These are phyloP conservation scores for Leptinotarsa lineolata DNA, from an alignment of 1,140 invertebrate species.

Conservation along the genomic window DNA sequence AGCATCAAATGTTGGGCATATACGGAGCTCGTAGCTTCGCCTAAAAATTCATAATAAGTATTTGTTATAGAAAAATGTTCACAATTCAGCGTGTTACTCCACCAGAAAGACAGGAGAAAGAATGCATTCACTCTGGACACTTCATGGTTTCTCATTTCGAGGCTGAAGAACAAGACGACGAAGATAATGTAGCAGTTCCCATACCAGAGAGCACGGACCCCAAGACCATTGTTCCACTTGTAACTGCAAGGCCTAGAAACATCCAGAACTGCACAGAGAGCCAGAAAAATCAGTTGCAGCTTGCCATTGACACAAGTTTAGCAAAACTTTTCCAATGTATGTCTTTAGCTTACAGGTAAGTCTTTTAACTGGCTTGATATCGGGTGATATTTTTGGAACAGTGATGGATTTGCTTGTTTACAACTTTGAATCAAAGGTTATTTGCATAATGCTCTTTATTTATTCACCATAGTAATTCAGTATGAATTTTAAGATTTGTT, in stretches of 20 bases:
- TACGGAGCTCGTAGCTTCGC: constrained; percentile 29
- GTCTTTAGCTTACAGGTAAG: constrained; percentile 92
- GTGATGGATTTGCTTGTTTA: constrained; percentile 8
- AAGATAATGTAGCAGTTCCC: constrained; percentile 77
- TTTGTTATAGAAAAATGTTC: constrained; percentile 35
- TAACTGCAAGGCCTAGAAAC: constrained; percentile 29
- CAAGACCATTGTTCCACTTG: constrained; percentile 40
- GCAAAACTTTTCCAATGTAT: constrained; percentile 96
- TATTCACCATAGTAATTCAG: background rate
- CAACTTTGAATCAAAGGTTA: constrained; percentile 17
- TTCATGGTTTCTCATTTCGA: constrained; percentile 98
- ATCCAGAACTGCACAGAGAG: constrained; percentile 30
- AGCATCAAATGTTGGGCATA: constrained; percentile 39
- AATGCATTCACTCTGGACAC: constrained; percentile 95
- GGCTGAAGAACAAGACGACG: constrained; percentile 87
- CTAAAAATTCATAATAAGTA: background rate
- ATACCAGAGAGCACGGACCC: constrained; percentile 68
- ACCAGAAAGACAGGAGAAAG: constrained; percentile 53
- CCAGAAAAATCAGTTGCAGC: constrained; percentile 60
- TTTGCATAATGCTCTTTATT: constrained; percentile 2
- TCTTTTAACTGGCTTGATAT: constrained; percentile 10
- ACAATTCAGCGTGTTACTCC: constrained; percentile 36
- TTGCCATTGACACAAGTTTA: constrained; percentile 90
- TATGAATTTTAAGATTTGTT: background rate
- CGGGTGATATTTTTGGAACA: background rate